Evolutionary conservation across 1,140 invertebrate genomes (phyloP), one percentile per base, ranked within the genome.

Genomic region (Dreissena polymorpha): DNA sequence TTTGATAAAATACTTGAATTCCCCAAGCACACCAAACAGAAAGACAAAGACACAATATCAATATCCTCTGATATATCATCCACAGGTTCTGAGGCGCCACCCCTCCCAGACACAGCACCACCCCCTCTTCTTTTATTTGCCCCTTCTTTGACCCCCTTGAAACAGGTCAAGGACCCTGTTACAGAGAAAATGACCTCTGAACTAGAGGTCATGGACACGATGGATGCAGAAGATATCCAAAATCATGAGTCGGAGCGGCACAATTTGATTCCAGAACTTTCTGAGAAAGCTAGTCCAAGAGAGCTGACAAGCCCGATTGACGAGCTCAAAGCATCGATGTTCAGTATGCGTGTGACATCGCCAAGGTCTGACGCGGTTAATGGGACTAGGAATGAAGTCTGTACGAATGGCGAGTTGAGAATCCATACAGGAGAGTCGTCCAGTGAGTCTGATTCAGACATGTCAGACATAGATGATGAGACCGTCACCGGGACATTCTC

Each of bases 41-140:
- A 76, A 76, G 55, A 68, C 49, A 74, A 73, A 51, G 83, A 85
- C 70, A 79, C 69, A 14, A 69, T 79, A 25, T 85, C 83, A 21
- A 79, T 85, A 50, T 67, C 83, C 29, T 85, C 83, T 12, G 75
- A 79, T 69, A 72, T 69, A 51, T 84, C 81, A 50, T 76, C 75
- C 49, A 80, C 80, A 27, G 83, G 83, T 39, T 86, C 78, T 55
- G 79, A 85, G 14, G 85, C 85, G 6, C 88, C 86, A 25, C 86
- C 86, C 23, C 68, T 87, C n/a, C 88, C 86, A 25, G 65, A 60
- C 13, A 84, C 85, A 55, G 81, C 86, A 8, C 86, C 88, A 39
- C 86, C 88, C 39, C 86, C 88, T 49, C 60, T 87, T 6, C 84
- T 71, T 16, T 60, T 14, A 25, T n/a, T 49, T 16, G 69, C 7